These are phyloP conservation scores for Caenorhabditis virilis DNA, from an alignment of 2,888 invertebrate species.

Conservation along the genomic window DNA sequence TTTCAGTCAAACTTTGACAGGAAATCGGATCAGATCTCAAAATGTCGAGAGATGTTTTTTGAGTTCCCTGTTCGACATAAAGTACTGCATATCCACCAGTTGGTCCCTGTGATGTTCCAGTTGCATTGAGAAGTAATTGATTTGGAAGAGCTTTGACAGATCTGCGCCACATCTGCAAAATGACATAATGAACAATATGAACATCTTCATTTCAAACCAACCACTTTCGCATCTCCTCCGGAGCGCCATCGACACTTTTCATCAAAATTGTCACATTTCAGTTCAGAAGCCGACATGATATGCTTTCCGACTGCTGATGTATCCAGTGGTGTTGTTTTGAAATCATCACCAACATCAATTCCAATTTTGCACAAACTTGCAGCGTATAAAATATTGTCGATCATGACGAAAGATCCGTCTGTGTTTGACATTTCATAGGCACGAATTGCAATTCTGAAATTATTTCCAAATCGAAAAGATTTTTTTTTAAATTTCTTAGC, in stretches of 20 bases:
- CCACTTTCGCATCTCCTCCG: constrained; percentile 52
- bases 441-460: constrained; percentile 50
- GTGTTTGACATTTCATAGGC: constrained; percentile 64
- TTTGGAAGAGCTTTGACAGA: constrained; percentile 48
- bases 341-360: constrained; percentile 63
- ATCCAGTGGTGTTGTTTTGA: constrained; percentile 51
- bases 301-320: constrained; percentile 59
- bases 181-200: too few species aligned
- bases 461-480: background rate
- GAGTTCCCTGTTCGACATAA: constrained; percentile 61
- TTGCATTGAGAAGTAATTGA: constrained; percentile 59
- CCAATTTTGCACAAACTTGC: constrained; percentile 64
- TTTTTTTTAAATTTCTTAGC: too few species aligned
- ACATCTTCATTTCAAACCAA: constrained; percentile 10
- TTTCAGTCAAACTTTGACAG: constrained; percentile 58
- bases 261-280: constrained; percentile 61
- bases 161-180: constrained; percentile 59
- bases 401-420: constrained; percentile 66
- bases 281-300: constrained; percentile 45
- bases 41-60: constrained; percentile 45
- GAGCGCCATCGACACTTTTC: constrained; percentile 63
- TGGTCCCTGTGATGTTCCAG: constrained; percentile 60
- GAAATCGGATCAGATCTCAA: constrained; percentile 64
- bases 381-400: constrained; percentile 66
- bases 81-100: constrained; percentile 58